Conservation (phyloP, 2,113 vertebrate genomes). For the Serilophus lunatus region DNA sequence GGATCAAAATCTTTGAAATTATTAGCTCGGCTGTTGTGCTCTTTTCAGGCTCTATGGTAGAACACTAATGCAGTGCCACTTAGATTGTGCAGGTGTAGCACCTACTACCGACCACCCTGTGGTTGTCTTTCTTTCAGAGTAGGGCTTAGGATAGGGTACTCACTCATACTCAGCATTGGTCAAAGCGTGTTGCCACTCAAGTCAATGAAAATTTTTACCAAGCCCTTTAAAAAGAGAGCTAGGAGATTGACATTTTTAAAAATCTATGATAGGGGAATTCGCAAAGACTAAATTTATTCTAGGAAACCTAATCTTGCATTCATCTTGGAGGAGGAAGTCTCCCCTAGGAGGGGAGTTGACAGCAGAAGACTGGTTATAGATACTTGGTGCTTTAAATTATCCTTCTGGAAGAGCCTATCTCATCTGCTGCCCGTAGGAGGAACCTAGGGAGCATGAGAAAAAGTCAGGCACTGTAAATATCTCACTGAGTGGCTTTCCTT, state of each 20-base stretch:
- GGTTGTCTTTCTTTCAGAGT: neutral
- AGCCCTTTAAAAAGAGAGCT: neutral
- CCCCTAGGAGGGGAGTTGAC: conserved; percentile 22
- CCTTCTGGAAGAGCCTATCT: neutral
- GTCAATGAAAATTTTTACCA: neutral
- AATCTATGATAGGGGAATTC: neutral
- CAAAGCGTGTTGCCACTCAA: neutral
- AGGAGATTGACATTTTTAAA: neutral
- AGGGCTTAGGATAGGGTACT: neutral
- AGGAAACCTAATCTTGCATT: conserved; percentile 16
- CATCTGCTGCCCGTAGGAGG: neutral
- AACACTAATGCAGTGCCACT: accelerated
- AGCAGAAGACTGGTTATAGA: neutral
- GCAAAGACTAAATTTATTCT: neutral
- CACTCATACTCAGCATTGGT: neutral
- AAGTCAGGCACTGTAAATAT: conserved; percentile 8
- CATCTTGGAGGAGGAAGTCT: neutral
- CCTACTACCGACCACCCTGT: neutral
- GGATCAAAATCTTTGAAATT: neutral
- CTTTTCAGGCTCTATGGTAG: neutral
- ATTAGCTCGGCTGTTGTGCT: neutral
- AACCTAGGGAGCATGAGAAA: neutral
- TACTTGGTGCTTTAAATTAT: conserved; percentile 31
- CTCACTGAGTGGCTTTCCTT: neutral
- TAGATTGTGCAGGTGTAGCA: neutral